Evolutionary conservation across 2,113 vertebrate species (phyloP), one percentile per base, ranked within the genome.

Genomic region (Saguinus midas): DNA sequence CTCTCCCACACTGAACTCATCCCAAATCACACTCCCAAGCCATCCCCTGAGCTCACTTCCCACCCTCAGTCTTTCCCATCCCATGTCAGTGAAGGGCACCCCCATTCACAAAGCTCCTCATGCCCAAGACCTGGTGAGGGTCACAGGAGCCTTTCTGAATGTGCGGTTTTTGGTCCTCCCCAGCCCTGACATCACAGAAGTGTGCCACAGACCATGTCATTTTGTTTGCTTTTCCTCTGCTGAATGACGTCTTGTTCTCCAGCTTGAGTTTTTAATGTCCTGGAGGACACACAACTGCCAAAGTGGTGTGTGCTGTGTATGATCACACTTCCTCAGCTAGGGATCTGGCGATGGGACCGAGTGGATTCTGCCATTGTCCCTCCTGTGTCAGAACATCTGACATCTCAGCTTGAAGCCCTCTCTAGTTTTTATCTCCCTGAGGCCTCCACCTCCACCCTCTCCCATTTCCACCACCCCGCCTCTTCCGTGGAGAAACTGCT

Each of bases 301-400:
- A 1, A 1, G 35, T 7, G 48, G 14, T 16, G 0, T 13, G 1
- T 20, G 32, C 4, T 37, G 23, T 37, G 64, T 20, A 4, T 1
- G 8, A 27, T 18, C 35, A 6, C 9, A 20, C 52, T 66, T n/a
- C 66, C 50, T 66, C 7, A 13, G n/a, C 43, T 52, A 8, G n/a
- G 43, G 35, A 61, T 48, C n/a, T 3, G 48, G 48, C 12, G 37
- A 52, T 14, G 50, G 32, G 1, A 17, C 50, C 76, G 37, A 45
- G 10, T 27, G 32, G 20, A 55, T 6, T 66, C 48, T 37, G 10
- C n/a, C 4, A 1, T 10, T n/a, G 35, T 32, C 25, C 55, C 66
- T 55, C n/a, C 29, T 45, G 7, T 4, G 3, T 83, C 78, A 27
- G n/a, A 7, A 66, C 5, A 8, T 21, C 70, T 76, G 87, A 6